A percentile compares a stretch with the other conserved stretches of the same genome.
phyloP scores from a whole-genome alignment of 2,888 invertebrate species.

The Galeopsomyia nigrocyanea region DNA sequence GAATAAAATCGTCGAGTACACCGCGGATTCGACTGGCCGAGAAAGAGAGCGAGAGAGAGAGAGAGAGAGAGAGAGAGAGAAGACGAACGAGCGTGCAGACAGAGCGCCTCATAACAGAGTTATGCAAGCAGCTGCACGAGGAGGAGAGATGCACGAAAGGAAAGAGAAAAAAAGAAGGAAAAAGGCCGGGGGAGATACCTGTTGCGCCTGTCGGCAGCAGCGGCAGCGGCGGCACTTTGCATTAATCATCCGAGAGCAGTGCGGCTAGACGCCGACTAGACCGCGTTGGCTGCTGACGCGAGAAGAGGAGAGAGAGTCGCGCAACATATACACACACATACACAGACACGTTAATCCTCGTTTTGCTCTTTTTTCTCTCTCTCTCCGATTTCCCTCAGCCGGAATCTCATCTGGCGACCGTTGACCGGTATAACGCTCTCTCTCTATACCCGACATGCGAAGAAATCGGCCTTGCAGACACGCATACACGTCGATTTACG shows the following conservation, averaged over 20 bases:
- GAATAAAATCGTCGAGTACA: not conserved
- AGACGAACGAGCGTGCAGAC: too few species aligned
- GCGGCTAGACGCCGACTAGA: slow-evolving; percentile 63
- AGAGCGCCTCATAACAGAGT: slow-evolving; percentile 16
- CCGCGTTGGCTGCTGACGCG: slow-evolving; percentile 38
- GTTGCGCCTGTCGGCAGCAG: slow-evolving; percentile 31
- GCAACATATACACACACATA: too few species aligned
- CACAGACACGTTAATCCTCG: not conserved
- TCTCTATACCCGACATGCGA: slow-evolving; percentile 12
- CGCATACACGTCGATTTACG: not conserved
- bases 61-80: too few species aligned
- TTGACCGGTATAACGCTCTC: slow-evolving; percentile 30
- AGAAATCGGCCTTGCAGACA: slow-evolving; percentile 20
- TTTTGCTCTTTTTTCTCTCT: slow-evolving; percentile 4
- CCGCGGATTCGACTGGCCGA: too few species aligned
- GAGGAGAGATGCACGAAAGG: not conserved
- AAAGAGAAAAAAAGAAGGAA: not conserved
- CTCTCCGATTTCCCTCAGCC: slow-evolving; percentile 41
- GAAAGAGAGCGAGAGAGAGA: too few species aligned
- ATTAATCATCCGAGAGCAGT: slow-evolving; percentile 59
- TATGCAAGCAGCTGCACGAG: slow-evolving; percentile 17
- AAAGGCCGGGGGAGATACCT: slow-evolving; percentile 29
- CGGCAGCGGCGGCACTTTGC: slow-evolving; percentile 49
- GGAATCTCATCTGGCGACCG: slow-evolving; percentile 44
- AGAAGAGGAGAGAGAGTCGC: slow-evolving; percentile 25